These are phyloP conservation scores for Brachypterus glaber DNA, from an alignment of 2,888 invertebrate genomes.

Conservation along the genomic window DNA sequence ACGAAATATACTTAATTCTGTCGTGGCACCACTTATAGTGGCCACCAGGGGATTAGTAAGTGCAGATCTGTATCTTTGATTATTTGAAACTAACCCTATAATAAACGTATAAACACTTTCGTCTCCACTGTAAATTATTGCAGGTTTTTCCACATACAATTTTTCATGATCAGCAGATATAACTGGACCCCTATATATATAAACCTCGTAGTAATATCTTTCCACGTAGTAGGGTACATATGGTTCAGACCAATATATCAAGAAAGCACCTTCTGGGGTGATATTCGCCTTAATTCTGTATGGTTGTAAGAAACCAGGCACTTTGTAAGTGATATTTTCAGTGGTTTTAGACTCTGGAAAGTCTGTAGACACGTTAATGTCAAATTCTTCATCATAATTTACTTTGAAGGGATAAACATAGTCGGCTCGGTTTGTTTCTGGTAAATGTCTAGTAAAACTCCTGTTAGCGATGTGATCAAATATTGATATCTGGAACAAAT, in stretches of 20 bases:
- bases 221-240: slow-evolving; percentile 27
- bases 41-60: slow-evolving; percentile 28
- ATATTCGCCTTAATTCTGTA: slow-evolving; percentile 27
- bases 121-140: slow-evolving; percentile 29
- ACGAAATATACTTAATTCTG: slow-evolving; percentile 12
- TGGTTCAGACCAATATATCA: slow-evolving; percentile 32
- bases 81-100: slow-evolving; percentile 28
- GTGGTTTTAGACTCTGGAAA: slow-evolving; percentile 26
- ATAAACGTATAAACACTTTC: slow-evolving; percentile 28
- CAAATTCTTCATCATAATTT: slow-evolving; percentile 25
- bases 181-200: slow-evolving; percentile 25
- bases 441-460: slow-evolving; percentile 25
- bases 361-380: slow-evolving; percentile 29
- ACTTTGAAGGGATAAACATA: slow-evolving; percentile 26
- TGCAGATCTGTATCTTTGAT: slow-evolving; percentile 25
- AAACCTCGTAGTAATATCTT: slow-evolving; percentile 28
- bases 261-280: slow-evolving; percentile 27
- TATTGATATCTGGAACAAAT: slow-evolving; percentile 26
- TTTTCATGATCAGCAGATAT: slow-evolving; percentile 23
- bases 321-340: slow-evolving; percentile 24
- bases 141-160: slow-evolving; percentile 29
- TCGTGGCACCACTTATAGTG: slow-evolving; percentile 26
- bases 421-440: slow-evolving; percentile 25
- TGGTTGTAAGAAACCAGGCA: slow-evolving; percentile 30
- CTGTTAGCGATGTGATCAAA: slow-evolving; percentile 22